Evolutionary conservation across 1,140 invertebrate genomes (phyloP), one percentile per base, ranked within the genome.

Genomic region (Papilio polytes): DNA sequence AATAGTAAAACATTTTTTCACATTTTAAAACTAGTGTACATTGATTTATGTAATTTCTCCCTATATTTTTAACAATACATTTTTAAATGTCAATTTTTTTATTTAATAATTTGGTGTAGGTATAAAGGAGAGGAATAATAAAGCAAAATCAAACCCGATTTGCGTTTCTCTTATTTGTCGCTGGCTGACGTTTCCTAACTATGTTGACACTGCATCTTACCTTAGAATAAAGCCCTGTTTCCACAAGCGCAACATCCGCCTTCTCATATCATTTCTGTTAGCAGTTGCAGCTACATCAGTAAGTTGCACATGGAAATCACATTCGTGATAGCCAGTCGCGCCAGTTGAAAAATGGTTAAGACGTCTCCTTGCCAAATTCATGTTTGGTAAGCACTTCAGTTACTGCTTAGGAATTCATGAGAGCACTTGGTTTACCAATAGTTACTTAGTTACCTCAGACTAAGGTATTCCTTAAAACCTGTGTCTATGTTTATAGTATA

Each of bases 381-480:
- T 70, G 63, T 70, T 70, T 70, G 63, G 63, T 70, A 70, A 70
- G 63, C 26, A 36, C 63, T 70, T 70, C 63, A 70, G 63, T 70
- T 15, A 12, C 63, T 70, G 26, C 63, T 70, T 70, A 70, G 22
- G 63, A 70, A 70, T 70, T 70, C 63, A 70, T 31, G 63, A 63
- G 63, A 26, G 63, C 26, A 70, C 26, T 70, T 70, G 13, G 26
- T 66, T 66, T 70, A 31, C 13, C 13, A 70, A 15, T 70, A 70
- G 63, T 66, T 10, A 13, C 26, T 1, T 66, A 13, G 13, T 18
- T 70, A 36, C 26, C 12, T 36, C 13, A 31, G 26, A 70, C 63
- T 31, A 36, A 15, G 63, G 63, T 31, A 70, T 26, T 66, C 13
- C 26, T 15, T 70, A 15, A 15, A 70, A 56, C 20, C 53, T 31